Base-by-base conservation (phyloP, 2,888 invertebrate species). In the Tuberolachnus salignus region DNA sequence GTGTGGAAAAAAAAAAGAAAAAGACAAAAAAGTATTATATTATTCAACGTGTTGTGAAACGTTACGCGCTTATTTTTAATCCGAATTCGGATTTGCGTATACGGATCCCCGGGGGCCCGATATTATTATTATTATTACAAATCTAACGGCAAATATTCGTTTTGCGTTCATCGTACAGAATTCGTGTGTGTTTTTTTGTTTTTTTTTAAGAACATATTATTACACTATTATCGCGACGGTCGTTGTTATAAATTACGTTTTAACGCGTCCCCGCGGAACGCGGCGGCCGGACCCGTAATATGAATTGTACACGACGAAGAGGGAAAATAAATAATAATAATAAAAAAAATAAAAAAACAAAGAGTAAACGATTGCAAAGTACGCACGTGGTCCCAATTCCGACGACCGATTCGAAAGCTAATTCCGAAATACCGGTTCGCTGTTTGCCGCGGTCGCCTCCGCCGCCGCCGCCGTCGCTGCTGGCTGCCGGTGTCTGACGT, bases 341-440 rank as follows among this genome's bases (percentile, higher is more conserved):
- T 72, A 49, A 55, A 61, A 61, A 49, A 61, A 4, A 34, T 34
- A 34, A 6, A 34, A 34, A 16, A 46, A 34, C 23, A 73, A 63
- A 42, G 4, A 51, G 44, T 53, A 53, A 64, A 63, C 23, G 4
- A 74, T 13, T 53, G 63, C 53, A 74, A 72, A 74, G 73, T 74
- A 59, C 34, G 34, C 34, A 61, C 13, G 64, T 64, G 64, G 63
- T 74, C 64, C 53, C 64, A 64, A 74, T 74, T 64, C 53, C 64
- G 53, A 74, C 23, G 72, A 72, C 59, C 61, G 72, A 72, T 72
- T 72, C 72, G 72, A 72, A 72, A 72, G 72, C 72, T 72, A 61
- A 46, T 61, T 1, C 53, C n/a, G 46, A 49, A 70, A 72, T 72
- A 72, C 72, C 72, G 72, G 72, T 72, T 72, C 61, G 34, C 34